Evolutionary conservation across 2,113 vertebrate genomes (phyloP), one percentile per base, ranked within the genome.

Genomic region (Monopterus albus): DNA sequence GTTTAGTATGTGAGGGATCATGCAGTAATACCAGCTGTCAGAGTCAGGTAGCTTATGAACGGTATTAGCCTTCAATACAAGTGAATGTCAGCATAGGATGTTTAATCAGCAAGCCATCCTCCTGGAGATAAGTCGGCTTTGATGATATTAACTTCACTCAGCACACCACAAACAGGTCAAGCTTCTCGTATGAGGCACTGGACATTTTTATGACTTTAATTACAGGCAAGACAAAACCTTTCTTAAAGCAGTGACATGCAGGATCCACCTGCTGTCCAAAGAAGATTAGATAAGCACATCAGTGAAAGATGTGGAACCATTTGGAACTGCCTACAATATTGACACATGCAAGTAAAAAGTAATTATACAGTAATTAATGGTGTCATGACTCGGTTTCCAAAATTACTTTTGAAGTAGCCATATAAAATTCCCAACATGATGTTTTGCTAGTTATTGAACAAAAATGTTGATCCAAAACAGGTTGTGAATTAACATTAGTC

Each of bases 51-150:
- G 74, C 63, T 85, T 85, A 88, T 82, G 79, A 82, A 83, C 45
- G 71, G 78, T 62, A 85, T 89, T 88, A 90, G 70, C 56, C 76
- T 81, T 58, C 78, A 86, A 78, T 77, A 67, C 84, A 91, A 76
- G 83, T 85, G 79, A 92, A 84, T 89, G 86, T 82, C 85, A 87
- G 72, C 35, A 49, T 45, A 62, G 75, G 79, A 79, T 47, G 72
- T 88, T 86, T 87, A 91, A 91, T 91, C 86, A 87, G 55, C 59
- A 25, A 75, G 66, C 55, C 56, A 62, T 81, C 68, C 56, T 76
- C 67, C 38, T 39, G 5, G 25, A 78, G 58, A 67, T 75, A 75
- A 75, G 70, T 78, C 20, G 50, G 69, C 79, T 82, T 79, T 79
- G 71, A 81, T 78, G 69, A 87, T 79, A 87, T 78, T 86, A 81